These are phyloP conservation scores for Pemphredon lugubris DNA, from an alignment of 2,888 invertebrate species.

Conservation along the genomic window DNA sequence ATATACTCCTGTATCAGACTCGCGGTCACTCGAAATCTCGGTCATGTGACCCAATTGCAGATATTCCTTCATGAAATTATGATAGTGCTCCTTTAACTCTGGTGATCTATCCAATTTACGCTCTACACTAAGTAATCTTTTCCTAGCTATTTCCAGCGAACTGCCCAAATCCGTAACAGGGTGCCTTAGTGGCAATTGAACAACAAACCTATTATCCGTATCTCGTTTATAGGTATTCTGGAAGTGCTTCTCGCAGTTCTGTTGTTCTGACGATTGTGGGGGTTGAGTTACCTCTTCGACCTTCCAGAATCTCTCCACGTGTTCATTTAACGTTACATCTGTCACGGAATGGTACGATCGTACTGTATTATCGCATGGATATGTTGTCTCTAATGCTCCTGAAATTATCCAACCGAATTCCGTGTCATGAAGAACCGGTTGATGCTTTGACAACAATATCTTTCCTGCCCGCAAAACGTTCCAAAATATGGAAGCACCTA, in stretches of 20 bases:
- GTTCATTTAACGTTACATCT: too few relatives aligned
- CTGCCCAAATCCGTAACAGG: neutral
- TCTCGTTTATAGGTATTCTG: too few relatives aligned
- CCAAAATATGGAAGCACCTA: neutral
- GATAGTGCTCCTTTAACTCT: neutral
- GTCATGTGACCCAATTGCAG: neutral
- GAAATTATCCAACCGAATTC: neutral
- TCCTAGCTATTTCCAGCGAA: neutral
- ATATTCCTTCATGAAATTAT: neutral
- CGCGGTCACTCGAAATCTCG: neutral
- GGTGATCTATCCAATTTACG: neutral
- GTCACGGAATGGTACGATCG: too few relatives aligned
- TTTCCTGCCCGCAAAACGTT: neutral
- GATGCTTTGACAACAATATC: neutral
- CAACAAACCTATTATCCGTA: neutral
- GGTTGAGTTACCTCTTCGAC: too few relatives aligned
- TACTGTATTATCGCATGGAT: too few relatives aligned
- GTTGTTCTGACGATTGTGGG: neutral
- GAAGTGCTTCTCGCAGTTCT: neutral
- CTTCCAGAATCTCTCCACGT: too few relatives aligned
- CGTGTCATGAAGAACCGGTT: neutral
- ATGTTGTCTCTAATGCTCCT: too few relatives aligned
- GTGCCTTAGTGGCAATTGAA: neutral
- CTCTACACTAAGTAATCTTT: neutral
- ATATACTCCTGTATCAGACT: neutral